Conservation (phyloP, 2,113 vertebrate genomes). For the Poeciliopsis prolifica region DNA sequence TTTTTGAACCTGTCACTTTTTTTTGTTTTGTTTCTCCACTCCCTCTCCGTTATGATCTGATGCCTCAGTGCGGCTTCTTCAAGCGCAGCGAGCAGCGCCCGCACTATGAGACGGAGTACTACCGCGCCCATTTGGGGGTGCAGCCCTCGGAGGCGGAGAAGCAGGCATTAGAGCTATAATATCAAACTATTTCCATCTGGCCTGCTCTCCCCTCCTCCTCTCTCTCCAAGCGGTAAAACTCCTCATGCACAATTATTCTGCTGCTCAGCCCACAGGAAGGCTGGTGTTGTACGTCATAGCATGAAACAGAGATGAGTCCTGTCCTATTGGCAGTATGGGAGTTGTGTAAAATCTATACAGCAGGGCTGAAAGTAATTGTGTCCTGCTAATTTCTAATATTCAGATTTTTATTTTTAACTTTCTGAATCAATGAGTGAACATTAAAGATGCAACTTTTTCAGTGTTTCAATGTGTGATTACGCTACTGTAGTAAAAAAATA, state of each 20-base stretch:
- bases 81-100: constrained; percentile 79
- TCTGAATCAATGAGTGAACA: too few relatives aligned
- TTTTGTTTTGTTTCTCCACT: not conserved
- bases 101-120: constrained; percentile 86
- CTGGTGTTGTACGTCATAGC: constrained; percentile 51
- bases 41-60: constrained; percentile 22
- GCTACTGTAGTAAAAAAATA: too few relatives aligned
- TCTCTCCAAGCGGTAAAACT: constrained; percentile 70
- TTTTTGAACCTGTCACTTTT: constrained; percentile 33
- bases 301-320: constrained; percentile 3
- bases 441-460: too few relatives aligned
- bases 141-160: constrained; percentile 89
- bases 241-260: constrained; percentile 13
- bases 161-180: constrained; percentile 82
- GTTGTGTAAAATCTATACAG: too few relatives aligned
- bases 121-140: constrained; percentile 85
- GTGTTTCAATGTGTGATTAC: too few relatives aligned
- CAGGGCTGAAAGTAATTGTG: too few relatives aligned
- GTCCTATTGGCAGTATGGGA: too few relatives aligned
- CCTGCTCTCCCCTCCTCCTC: constrained; percentile 72
- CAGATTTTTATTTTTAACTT: too few relatives aligned
- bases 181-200: constrained; percentile 53
- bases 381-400: too few relatives aligned
- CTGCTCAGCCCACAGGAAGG: constrained; percentile 26
- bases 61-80: constrained; percentile 91